A percentile compares a stretch with the other conserved stretches of the same genome.
Conservation (phyloP, 2,888 invertebrate genomes). For the Nudaria mundana region DNA sequence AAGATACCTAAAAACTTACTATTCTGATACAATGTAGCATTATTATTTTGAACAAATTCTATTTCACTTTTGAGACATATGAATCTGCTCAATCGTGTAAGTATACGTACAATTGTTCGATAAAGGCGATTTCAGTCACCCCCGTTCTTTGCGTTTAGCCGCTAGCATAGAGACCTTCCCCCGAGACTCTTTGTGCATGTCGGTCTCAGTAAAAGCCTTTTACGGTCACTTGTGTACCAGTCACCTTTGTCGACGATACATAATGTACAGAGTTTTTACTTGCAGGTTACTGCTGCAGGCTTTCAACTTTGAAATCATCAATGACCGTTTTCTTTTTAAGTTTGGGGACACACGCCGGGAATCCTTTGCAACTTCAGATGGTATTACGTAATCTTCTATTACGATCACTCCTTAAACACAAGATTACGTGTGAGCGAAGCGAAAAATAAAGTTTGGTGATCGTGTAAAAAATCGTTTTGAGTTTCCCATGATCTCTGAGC, state of each 20-base stretch:
- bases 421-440: too few relatives aligned
- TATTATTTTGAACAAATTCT: conserved; percentile 11
- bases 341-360: too few relatives aligned
- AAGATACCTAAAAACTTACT: conserved; percentile 4
- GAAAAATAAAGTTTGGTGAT: too few relatives aligned
- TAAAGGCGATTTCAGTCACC: conserved; percentile 47
- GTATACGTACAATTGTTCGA: conserved; percentile 43
- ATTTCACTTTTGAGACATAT: conserved; percentile 15
- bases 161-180: conserved; percentile 46
- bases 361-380: too few relatives aligned
- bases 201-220: conserved; percentile 44
- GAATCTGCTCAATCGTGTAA: conserved; percentile 28
- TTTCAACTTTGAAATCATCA: too few relatives aligned
- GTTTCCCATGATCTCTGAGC: too few relatives aligned
- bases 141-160: conserved; percentile 44
- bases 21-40: background rate
- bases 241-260: background rate
- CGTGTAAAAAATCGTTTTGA: too few relatives aligned
- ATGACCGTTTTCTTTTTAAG: too few relatives aligned
- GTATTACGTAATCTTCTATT: too few relatives aligned
- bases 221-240: conserved; percentile 31
- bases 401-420: too few relatives aligned
- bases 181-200: conserved; percentile 48
- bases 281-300: background rate
- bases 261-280: background rate